Evolutionary conservation across 1,140 invertebrate genomes (phyloP), one percentile per base, ranked within the genome.

Genomic region (Monomorium pharaonis): DNA sequence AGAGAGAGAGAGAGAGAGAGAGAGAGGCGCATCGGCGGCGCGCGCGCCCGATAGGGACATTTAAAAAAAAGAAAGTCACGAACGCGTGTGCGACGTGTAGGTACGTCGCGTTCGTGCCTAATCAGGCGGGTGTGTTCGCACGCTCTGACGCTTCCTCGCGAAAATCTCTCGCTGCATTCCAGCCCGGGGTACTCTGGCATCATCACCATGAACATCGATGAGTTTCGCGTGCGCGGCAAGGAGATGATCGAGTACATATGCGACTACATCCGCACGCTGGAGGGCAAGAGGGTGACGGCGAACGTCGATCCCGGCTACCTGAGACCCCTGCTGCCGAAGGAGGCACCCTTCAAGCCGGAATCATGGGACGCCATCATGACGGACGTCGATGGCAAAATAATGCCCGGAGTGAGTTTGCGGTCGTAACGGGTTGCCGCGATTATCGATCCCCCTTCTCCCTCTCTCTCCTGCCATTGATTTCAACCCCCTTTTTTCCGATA

Each of bases 161-260:
- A 72, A 85, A 77, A 83, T 84, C n/a, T n/a, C n/a, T n/a, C 63
- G 30, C 30, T 88, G 37, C 37, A 81, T 89, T 87, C 51, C 81
- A 90, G 81, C 67, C 42, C 63, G 47, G 62, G 18, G 56, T 65
- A 65, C 80, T 80, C n/a, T n/a, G 62, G 62, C 76, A 90, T 62
- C 69, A 98, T 99, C 76, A 90, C 58, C 69, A 98, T 99, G 98
- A 96, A 98, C 94, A 96, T 97, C 14, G 96, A 97, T 89, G 97
- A 98, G 91, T 99, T 99, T 95, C 96, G 98, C 60, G 96, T 96
- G 88, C 96, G 97, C 74, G 98, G 98, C 33, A 98, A 98, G 93
- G 97, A 98, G 92, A 98, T 99, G 97, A 97, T 99, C 37, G 98
- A 99, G 94, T 99, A 98, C 92, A 98, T 99, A 84, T 98, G 98